phyloP scores from a whole-genome alignment of 2,888 invertebrate genomes.

The Scrobipalpa atriplicella region DNA sequence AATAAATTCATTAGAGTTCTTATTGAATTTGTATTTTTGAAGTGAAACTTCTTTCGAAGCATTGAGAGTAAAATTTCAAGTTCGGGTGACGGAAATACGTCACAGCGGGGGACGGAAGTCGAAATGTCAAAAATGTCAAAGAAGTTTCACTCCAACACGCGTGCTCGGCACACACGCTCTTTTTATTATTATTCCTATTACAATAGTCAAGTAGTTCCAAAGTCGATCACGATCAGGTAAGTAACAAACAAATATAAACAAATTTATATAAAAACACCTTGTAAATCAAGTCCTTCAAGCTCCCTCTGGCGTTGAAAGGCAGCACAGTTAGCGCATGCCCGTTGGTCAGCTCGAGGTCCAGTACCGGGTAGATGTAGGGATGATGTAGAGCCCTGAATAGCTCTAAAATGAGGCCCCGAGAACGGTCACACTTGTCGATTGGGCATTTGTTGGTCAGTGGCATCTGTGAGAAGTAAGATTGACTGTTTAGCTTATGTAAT shows the following conservation, averaged over 20 bases:
- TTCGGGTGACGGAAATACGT: no score
- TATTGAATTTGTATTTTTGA: no score
- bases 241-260: not conserved
- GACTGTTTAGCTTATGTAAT: no score
- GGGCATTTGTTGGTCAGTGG: conserved; percentile 85
- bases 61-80: no score
- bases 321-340: conserved; percentile 88
- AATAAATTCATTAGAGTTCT: not conserved
- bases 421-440: conserved; percentile 85
- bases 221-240: not conserved
- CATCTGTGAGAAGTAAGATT: conserved; percentile 54
- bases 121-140: no score
- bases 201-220: not conserved
- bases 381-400: conserved; percentile 94
- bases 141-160: no score
- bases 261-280: conserved; percentile 81
- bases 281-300: conserved; percentile 94
- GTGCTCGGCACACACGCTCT: no score
- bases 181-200: no score
- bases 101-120: no score
- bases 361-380: conserved; percentile 95
- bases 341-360: conserved; percentile 91
- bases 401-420: conserved; percentile 88
- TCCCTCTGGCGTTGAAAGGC: conserved; percentile 92
- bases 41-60: no score